These are phyloP conservation scores for Taphrorychus bicolor DNA, from an alignment of 2,888 invertebrate genomes.

Conservation along the genomic window DNA sequence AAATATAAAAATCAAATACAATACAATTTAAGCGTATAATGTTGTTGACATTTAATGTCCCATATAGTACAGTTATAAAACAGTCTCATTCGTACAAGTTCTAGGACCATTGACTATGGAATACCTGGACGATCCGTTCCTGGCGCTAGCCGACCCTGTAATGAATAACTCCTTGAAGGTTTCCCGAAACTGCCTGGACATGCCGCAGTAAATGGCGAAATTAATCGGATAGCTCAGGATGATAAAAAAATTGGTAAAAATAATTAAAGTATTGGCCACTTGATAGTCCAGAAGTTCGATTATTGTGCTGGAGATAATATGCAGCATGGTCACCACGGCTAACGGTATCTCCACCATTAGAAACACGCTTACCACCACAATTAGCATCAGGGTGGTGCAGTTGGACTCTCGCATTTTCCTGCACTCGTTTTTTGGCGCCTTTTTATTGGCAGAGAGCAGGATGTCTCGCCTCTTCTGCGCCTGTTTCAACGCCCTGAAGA, in stretches of 20 bases:
- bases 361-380: conserved; percentile 86
- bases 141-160: conserved; percentile 65
- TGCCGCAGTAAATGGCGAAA: conserved; percentile 95
- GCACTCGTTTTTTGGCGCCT: conserved; percentile 74
- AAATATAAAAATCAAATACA: neutral
- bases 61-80: conserved; percentile 63
- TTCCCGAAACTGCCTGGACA: conserved; percentile 93
- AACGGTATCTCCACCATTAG: conserved; percentile 84
- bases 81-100: conserved; percentile 85
- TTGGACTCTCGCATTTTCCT: conserved; percentile 80
- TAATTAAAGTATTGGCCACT: conserved; percentile 77
- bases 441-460: conserved; percentile 53
- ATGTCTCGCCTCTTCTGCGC: conserved; percentile 69
- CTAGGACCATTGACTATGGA: conserved; percentile 83
- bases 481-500: conserved; percentile 84
- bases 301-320: conserved; percentile 77
- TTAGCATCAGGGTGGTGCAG: conserved; percentile 87
- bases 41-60: neutral
- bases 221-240: conserved; percentile 91
- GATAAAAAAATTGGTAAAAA: conserved; percentile 90
- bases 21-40: conserved; percentile 2
- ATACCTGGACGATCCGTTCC: conserved; percentile 77
- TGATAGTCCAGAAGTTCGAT: conserved; percentile 77
- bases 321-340: conserved; percentile 81
- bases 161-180: conserved; percentile 89